phyloP scores from a whole-genome alignment of 2,113 vertebrate species.

The Oncorhynchus gorbuscha region DNA sequence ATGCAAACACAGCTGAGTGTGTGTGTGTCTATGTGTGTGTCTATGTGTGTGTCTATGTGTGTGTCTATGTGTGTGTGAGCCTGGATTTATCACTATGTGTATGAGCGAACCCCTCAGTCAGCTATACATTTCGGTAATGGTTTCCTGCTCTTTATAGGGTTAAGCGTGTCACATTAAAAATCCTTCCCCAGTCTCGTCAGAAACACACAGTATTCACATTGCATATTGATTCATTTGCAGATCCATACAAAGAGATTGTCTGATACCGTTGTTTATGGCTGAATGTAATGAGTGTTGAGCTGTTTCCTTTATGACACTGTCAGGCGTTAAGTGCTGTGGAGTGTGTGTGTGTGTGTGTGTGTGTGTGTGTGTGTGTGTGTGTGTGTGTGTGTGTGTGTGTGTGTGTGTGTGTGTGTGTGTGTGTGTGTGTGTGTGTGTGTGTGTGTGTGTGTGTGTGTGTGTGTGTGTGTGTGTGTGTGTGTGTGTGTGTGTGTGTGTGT shows the following conservation, averaged over 20 bases:
- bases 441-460: too few species aligned
- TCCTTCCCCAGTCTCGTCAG: conserved; percentile 37
- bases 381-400: too few species aligned
- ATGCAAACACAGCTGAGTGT: background rate
- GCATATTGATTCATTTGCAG: conserved; percentile 62
- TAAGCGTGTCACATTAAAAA: conserved; percentile 54
- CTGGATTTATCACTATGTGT: conserved; percentile 16
- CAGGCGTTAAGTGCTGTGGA: conserved; percentile 5
- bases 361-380: too few species aligned
- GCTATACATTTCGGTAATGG: conserved; percentile 24
- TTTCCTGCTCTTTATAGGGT: conserved; percentile 37
- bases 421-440: too few species aligned
- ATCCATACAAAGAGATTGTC: conserved; percentile 33
- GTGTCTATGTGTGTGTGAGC: background rate
- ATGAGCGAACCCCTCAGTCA: conserved; percentile 17
- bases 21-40: conserved; percentile 13
- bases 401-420: too few species aligned
- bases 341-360: too few species aligned
- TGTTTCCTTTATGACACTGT: conserved; percentile 36
- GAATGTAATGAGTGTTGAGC: conserved; percentile 44
- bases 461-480: too few species aligned
- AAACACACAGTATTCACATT: conserved; percentile 47
- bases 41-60: conserved; percentile 6
- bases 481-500: too few species aligned
- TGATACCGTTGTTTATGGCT: conserved; percentile 45